A percentile compares a stretch with the other conserved stretches of the same genome.
These are phyloP conservation scores for Tangara arthus DNA, from an alignment of 2,797 vertebrate genomes.

Conservation along the genomic window DNA sequence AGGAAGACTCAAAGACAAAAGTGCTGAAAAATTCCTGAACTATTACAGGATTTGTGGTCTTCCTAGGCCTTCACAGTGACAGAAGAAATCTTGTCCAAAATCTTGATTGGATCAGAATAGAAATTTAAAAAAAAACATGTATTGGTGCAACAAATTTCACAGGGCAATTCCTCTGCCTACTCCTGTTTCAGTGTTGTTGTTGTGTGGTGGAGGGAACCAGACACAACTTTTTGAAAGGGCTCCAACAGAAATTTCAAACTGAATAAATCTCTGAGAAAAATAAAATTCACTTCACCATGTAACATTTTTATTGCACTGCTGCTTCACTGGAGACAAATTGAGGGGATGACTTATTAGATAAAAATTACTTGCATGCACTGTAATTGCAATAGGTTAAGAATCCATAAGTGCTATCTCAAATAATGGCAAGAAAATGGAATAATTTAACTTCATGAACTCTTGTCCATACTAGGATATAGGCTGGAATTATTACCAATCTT, in stretches of 20 bases:
- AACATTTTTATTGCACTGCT: not conserved
- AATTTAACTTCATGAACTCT: not conserved
- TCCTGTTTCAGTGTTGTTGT: not conserved
- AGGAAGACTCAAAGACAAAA: not conserved
- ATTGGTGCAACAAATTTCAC: not conserved
- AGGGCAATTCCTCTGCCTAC: not conserved
- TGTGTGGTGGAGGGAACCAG: not conserved
- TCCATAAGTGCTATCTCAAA: not conserved
- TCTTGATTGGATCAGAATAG: not conserved
- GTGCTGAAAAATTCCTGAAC: not conserved
- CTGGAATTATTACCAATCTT: not conserved
- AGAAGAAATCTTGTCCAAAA: not conserved
- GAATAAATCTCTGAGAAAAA: not conserved
- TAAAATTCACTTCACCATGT: not conserved
- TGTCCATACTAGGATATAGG: not conserved
- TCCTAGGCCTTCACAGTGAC: not conserved
- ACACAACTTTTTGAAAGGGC: not conserved
- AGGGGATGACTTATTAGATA: not conserved
- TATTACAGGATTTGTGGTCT: not conserved
- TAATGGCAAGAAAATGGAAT: not conserved
- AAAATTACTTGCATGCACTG: not conserved
- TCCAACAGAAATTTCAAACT: not conserved
- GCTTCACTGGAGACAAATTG: not conserved
- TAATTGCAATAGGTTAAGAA: conserved; percentile 7
- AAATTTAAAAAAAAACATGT: not conserved